Evolutionary conservation across 2,113 vertebrate species (phyloP), one percentile per base, ranked within the genome.

Genomic region (Cephalopholis sonnerati): DNA sequence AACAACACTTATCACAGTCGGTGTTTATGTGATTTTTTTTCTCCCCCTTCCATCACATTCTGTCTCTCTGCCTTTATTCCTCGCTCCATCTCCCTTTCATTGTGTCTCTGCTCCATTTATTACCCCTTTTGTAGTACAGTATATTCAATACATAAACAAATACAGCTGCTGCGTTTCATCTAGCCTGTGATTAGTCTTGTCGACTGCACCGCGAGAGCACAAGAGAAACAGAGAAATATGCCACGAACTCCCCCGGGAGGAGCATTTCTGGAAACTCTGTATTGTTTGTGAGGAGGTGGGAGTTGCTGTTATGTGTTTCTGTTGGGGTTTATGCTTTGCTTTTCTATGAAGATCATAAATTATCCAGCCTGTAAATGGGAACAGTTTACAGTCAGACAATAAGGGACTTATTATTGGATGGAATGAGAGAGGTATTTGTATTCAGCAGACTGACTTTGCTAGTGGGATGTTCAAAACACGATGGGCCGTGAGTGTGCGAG

Each of bases 141-240:
- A 81, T 73, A 75, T 79, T 75, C 64, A 70, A 88, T 73, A 75
- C 79, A 87, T 87, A 93, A 93, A 93, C 88, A 94, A 91, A 93
- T 84, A 90, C 85, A 91, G 89, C 91, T 90, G 91, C 89, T 69
- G 89, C 85, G 39, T 88, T 86, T 87, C 82, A 86, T 85, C 85
- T 54, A 20, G 69, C 64, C 80, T 86, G 77, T 82, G 84, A 94
- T 91, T 88, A 87, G 81, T 79, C 63, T 76, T 62, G 84, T 84
- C 9, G 81, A 69, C 81, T 78, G 69, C 79, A 74, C 78, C 81
- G 59, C 18, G 12, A 90, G 63, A 86, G 75, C 79, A 73, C 25
- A 41, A 48, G 58, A 80, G 72, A 73, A 85, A 50, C 41, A 5
- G 46, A 88, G 62, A 84, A 80, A 87, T 65, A 64, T 7, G 76